Conservation (phyloP, 2,888 invertebrate genomes). For the Corythucha ciliata region DNA sequence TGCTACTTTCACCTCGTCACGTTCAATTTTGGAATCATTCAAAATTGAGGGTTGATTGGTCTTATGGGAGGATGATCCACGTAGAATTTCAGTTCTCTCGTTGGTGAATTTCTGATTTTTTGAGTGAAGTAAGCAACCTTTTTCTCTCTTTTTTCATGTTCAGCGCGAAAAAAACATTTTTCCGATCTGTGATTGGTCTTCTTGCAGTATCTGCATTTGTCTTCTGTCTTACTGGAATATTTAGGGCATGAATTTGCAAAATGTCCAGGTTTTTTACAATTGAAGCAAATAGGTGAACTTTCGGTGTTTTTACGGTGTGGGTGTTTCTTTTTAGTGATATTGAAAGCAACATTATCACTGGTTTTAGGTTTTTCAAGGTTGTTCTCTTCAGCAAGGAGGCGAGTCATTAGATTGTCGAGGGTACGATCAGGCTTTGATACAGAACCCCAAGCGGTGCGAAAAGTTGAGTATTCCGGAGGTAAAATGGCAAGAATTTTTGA, state of each 20-base stretch:
- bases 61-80: constrained; percentile 17
- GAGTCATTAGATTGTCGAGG: constrained; percentile 15
- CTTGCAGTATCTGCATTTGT: constrained; percentile 3
- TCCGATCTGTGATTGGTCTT: constrained; percentile 5
- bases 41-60: constrained; percentile 4
- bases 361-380: neutral
- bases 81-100: constrained; percentile 7
- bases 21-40: constrained; percentile 11
- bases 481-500: constrained; percentile 16
- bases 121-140: constrained; percentile 6
- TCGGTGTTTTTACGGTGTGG: neutral
- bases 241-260: constrained; percentile 6
- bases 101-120: constrained; percentile 1
- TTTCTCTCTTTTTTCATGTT: constrained; percentile 4
- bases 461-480: neutral
- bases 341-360: neutral
- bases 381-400: constrained; percentile 11
- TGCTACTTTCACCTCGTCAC: neutral
- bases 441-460: constrained; percentile 12
- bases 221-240: neutral
- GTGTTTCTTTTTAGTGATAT: neutral
- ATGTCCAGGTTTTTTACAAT: constrained; percentile 14
- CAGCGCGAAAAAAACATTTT: constrained; percentile 7
- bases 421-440: constrained; percentile 12
- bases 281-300: constrained; percentile 11